Conservation (phyloP, 1,140 invertebrate genomes). For the Trichomalopsis sarcophagae region DNA sequence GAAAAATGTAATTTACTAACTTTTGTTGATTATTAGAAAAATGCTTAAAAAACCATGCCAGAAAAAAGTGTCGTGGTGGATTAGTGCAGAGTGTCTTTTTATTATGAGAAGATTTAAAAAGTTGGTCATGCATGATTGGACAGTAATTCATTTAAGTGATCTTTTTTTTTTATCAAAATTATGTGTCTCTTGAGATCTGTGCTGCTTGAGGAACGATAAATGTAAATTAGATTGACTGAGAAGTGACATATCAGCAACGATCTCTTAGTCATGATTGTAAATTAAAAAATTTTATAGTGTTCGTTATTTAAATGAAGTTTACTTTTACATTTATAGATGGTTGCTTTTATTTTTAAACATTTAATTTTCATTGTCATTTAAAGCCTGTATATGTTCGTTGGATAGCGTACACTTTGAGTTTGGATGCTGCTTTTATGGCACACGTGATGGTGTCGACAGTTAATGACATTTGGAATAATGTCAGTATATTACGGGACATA, state of each 20-base stretch:
- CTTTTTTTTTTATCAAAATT: constrained; percentile 27
- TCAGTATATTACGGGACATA: constrained; percentile 43
- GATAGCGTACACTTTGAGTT: constrained; percentile 45
- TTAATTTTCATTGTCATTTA: constrained; percentile 47
- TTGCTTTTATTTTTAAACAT: constrained; percentile 14
- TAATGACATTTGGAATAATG: constrained; percentile 29
- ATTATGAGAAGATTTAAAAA: constrained; percentile 57
- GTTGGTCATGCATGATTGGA: constrained; percentile 55
- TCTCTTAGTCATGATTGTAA: neutral
- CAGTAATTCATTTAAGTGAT: constrained; percentile 26
- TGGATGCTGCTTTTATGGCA: constrained; percentile 50
- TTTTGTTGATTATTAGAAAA: constrained; percentile 53
- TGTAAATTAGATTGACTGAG: neutral
- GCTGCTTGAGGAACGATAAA: constrained; percentile 22
- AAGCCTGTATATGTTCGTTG: constrained; percentile 74
- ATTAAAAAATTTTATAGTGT: constrained; percentile 6
- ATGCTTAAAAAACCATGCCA: constrained; percentile 65
- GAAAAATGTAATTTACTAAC: constrained; percentile 45
- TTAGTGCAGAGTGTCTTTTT: constrained; percentile 63
- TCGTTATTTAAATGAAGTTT: neutral
- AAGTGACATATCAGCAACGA: constrained; percentile 20
- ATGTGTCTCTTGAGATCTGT: constrained; percentile 35
- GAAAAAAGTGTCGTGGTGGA: constrained; percentile 64
- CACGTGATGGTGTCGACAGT: constrained; percentile 52
- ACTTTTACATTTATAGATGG: neutral